phyloP scores from a whole-genome alignment of 2,113 vertebrate genomes.

The Varanus salvator region DNA sequence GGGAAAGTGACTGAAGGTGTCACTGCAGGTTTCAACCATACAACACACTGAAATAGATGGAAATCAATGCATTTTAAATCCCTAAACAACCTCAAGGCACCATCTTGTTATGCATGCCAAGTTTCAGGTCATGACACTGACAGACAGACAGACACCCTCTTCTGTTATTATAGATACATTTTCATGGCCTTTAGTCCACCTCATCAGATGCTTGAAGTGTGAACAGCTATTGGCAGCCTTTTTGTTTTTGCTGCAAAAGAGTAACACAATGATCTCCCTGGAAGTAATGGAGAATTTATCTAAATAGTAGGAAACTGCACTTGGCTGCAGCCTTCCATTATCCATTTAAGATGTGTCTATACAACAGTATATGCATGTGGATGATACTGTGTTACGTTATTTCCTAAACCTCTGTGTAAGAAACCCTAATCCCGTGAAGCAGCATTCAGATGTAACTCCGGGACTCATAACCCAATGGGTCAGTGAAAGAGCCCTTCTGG shows the following conservation, averaged over 20 bases:
- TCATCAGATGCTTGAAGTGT: background rate
- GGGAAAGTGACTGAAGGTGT: too few relatives aligned
- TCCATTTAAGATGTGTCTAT: background rate
- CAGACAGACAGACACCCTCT: too few relatives aligned
- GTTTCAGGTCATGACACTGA: too few relatives aligned
- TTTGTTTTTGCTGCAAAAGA: background rate
- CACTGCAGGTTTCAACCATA: too few relatives aligned
- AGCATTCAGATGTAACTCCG: background rate
- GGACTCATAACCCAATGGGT: background rate
- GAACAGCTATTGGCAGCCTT: background rate
- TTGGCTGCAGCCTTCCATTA: background rate
- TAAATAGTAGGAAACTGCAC: background rate
- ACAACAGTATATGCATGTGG: background rate
- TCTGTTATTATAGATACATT: too few relatives aligned
- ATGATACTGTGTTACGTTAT: background rate
- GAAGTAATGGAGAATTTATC: too few relatives aligned
- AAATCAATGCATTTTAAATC: too few relatives aligned
- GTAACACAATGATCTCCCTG: background rate
- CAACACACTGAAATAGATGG: too few relatives aligned
- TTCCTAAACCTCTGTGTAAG: background rate
- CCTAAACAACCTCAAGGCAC: too few relatives aligned
- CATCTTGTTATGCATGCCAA: too few relatives aligned
- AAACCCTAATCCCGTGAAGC: background rate
- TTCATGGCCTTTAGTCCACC: background rate
- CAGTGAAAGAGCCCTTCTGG: background rate